Evolutionary conservation across 2,113 vertebrate species (phyloP).

Genomic region (Noctilio leporinus): DNA sequence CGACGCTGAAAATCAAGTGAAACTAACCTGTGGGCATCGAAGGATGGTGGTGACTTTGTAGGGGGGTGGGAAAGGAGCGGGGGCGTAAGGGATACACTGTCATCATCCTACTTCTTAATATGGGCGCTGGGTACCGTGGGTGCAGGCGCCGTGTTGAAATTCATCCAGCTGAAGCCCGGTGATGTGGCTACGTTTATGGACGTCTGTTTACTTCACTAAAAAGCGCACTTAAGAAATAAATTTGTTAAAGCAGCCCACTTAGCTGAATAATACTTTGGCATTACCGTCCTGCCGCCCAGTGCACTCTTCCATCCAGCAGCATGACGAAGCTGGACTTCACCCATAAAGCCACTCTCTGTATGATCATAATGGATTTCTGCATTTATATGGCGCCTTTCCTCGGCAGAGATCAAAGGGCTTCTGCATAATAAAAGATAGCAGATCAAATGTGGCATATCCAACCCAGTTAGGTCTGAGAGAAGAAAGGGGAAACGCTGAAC

Average conservation of each 20-base stretch:
- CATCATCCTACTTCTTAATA: neutral
- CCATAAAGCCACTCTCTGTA: constrained; percentile 50
- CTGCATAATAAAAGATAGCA: constrained; percentile 66
- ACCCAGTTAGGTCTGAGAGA: constrained; percentile 19
- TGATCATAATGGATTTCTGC: constrained; percentile 54
- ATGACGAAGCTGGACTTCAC: neutral
- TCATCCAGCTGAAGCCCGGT: neutral
- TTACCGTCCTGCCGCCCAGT: neutral
- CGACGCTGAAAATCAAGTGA: neutral
- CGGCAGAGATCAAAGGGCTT: constrained; percentile 59
- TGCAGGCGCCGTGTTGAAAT: neutral
- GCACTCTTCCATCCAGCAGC: neutral
- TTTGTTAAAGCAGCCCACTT: neutral
- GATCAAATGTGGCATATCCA: constrained; percentile 53
- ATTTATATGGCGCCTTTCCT: constrained; percentile 66
- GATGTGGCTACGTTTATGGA: neutral
- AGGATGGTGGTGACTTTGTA: neutral
- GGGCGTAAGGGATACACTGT: fast-evolving
- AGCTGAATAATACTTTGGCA: neutral
- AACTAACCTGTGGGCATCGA: neutral
- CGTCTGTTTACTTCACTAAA: neutral
- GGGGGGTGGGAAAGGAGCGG: neutral
- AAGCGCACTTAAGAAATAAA: neutral
- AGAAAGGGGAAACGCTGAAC: constrained; percentile 41
- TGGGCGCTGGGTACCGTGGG: neutral